A percentile compares a stretch with the other conserved stretches of the same genome.
Conservation (phyloP, 2,113 vertebrate genomes). For the Piaya cayana region DNA sequence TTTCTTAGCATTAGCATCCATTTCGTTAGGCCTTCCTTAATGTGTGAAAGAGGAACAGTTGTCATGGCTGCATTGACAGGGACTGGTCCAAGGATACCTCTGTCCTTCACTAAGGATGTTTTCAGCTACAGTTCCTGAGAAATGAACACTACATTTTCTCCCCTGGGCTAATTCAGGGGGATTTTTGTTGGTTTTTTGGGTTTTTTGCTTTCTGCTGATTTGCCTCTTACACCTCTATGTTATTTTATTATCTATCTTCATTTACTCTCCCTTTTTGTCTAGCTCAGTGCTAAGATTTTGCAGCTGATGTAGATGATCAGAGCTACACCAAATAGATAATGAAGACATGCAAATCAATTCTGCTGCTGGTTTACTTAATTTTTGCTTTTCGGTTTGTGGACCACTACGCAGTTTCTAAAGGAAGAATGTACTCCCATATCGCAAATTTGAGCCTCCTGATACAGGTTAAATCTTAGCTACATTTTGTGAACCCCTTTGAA, state of each 20-base stretch:
- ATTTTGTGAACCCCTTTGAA: background rate
- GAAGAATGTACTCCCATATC: background rate
- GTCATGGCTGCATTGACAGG: background rate
- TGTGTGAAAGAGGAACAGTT: background rate
- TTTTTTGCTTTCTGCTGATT: background rate
- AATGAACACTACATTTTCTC: background rate
- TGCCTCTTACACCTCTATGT: background rate
- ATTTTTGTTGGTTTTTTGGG: background rate
- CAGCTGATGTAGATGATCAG: fast-evolving
- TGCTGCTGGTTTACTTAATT: background rate
- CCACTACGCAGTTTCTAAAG: background rate
- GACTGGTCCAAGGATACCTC: background rate
- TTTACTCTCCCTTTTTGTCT: background rate
- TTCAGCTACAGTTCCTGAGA: background rate
- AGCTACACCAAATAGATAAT: background rate
- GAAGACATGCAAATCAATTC: background rate
- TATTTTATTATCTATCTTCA: background rate
- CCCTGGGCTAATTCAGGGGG: background rate
- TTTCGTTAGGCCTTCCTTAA: background rate
- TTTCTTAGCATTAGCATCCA: background rate
- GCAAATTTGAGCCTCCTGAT: background rate
- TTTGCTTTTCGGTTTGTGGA: background rate
- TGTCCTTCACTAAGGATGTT: background rate
- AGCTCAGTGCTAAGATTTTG: background rate
- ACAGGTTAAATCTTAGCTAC: background rate